Evolutionary conservation across 1,140 invertebrate genomes (phyloP).

Genomic region (Drosophila burlai): DNA sequence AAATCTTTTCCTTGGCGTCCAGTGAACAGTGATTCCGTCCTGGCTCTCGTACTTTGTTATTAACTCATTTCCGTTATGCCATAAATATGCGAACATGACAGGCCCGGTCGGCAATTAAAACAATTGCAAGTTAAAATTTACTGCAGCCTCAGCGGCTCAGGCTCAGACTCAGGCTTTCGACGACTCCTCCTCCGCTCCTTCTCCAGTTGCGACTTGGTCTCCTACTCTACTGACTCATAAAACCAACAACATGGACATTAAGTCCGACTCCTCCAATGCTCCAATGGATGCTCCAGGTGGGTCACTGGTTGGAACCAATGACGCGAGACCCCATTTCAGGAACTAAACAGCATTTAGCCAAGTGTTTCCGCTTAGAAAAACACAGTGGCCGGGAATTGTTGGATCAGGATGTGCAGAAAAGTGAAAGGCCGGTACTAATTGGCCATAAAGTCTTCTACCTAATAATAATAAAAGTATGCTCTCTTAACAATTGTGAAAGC

Average conservation of each 20-base stretch:
- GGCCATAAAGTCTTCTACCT: neutral
- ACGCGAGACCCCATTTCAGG: constrained; percentile 1
- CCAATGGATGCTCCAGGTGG: constrained; percentile 14
- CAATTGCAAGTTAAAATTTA: constrained; percentile 82
- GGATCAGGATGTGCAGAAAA: neutral
- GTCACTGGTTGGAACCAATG: neutral
- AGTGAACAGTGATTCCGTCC: constrained; percentile 31
- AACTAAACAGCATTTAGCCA: constrained; percentile 23
- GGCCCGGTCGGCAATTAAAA: constrained; percentile 75
- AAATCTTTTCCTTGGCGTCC: constrained; percentile 53
- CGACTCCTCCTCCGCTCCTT: neutral
- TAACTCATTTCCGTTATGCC: constrained; percentile 82
- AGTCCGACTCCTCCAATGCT: constrained; percentile 30
- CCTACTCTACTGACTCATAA: constrained; percentile 68
- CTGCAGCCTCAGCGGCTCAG: constrained; percentile 63
- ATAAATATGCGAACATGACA: constrained; percentile 80
- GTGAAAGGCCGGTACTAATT: constrained; percentile 4
- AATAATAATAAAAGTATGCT: constrained; percentile 2
- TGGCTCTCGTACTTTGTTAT: constrained; percentile 73
- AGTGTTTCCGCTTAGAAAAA: constrained; percentile 18
- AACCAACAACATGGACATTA: constrained; percentile 72
- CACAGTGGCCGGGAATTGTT: neutral
- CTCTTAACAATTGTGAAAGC: neutral
- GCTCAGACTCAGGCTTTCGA: constrained; percentile 20
- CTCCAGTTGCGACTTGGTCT: neutral